phyloP scores from a whole-genome alignment of 2,888 invertebrate genomes.

The Diadegma fenestrale region DNA sequence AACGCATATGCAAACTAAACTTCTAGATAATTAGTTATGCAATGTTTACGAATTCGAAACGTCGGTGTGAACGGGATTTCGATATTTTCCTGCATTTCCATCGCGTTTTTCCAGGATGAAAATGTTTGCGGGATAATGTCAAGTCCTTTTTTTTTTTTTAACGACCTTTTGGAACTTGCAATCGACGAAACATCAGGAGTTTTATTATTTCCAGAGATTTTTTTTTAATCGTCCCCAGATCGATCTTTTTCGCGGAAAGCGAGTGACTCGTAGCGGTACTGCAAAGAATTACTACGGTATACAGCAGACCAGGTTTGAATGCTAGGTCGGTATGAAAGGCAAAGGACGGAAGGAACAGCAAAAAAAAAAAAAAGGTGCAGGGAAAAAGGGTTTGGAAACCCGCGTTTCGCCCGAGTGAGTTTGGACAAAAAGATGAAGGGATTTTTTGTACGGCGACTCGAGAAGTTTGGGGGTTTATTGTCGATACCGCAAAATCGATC shows the following conservation, averaged over 20 bases:
- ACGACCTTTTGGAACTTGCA: too few species aligned
- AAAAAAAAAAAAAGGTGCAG: neutral
- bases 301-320: conserved; percentile 5
- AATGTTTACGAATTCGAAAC: neutral
- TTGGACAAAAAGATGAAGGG: conserved; percentile 50
- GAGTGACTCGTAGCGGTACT: neutral
- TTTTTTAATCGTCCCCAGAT: too few species aligned
- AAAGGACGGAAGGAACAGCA: neutral
- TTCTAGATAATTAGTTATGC: neutral
- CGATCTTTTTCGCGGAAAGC: neutral
- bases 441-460: conserved; percentile 29
- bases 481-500: conserved; percentile 47
- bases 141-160: neutral
- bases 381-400: conserved; percentile 42
- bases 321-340: neutral
- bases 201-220: too few species aligned
- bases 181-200: too few species aligned
- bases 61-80: neutral
- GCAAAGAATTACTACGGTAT: conserved; percentile 16
- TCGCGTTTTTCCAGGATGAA: neutral
- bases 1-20: neutral
- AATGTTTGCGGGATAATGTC: neutral
- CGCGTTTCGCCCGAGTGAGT: conserved; percentile 38
- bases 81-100: neutral
- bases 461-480: conserved; percentile 48